A percentile compares a stretch with the other conserved stretches of the same genome.
Evolutionary conservation across 2,797 vertebrate genomes (phyloP).

Genomic region (Delichon dasypus): DNA sequence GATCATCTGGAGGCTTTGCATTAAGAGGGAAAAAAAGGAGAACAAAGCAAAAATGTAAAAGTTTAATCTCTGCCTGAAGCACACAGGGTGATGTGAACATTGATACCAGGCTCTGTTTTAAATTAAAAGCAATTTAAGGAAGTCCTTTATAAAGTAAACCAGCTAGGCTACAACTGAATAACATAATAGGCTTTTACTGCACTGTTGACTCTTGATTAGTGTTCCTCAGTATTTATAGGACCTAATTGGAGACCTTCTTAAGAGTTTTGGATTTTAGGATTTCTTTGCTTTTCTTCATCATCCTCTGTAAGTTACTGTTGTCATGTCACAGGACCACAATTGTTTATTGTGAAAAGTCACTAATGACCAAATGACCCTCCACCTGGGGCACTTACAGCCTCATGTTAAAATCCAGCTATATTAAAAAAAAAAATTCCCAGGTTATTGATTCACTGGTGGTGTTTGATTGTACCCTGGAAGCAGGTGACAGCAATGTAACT

Average conservation of each 20-base stretch:
- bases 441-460: slow-evolving; percentile 87
- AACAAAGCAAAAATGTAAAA: slow-evolving; percentile 33
- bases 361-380: slow-evolving; percentile 87
- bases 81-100: slow-evolving; percentile 16
- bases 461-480: slow-evolving; percentile 87
- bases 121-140: slow-evolving; percentile 48
- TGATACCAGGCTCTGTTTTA: slow-evolving; percentile 39
- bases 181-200: neutral
- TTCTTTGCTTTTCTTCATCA: neutral
- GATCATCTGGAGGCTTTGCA: slow-evolving; percentile 44
- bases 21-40: neutral
- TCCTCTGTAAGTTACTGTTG: slow-evolving; percentile 56
- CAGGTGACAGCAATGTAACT: slow-evolving; percentile 78
- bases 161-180: slow-evolving; percentile 1
- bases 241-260: neutral
- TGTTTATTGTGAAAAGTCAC: slow-evolving; percentile 88
- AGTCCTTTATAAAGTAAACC: slow-evolving; percentile 14
- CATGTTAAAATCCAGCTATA: slow-evolving; percentile 83
- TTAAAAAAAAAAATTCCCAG: slow-evolving; percentile 77
- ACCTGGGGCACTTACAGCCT: slow-evolving; percentile 84
- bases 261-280: neutral
- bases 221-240: slow-evolving; percentile 6
- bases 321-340: slow-evolving; percentile 75
- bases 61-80: slow-evolving; percentile 59
- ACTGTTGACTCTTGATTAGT: neutral